Evolutionary conservation across 2,888 invertebrate genomes (phyloP).

Genomic region (Lycocerus yunnanus): DNA sequence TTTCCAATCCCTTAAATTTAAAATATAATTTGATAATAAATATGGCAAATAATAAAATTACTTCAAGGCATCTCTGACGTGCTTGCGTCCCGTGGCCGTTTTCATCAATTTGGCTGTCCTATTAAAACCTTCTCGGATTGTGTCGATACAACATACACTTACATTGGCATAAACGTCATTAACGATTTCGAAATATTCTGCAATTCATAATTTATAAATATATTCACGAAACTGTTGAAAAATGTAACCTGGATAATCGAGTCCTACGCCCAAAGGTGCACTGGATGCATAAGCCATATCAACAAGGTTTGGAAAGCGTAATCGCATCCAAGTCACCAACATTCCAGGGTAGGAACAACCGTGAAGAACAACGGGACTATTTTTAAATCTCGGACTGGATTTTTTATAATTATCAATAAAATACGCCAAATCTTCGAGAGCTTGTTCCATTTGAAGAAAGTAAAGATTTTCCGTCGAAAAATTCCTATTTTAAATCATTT

Average conservation of each 20-base stretch:
- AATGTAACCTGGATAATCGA: conserved; percentile 1
- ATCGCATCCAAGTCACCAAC: conserved; percentile 64
- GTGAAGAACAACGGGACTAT: conserved; percentile 51
- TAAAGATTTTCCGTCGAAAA: neutral
- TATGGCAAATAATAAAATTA: neutral
- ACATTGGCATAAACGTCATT: conserved; percentile 19
- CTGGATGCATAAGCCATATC: conserved; percentile 63
- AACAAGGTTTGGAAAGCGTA: conserved; percentile 63
- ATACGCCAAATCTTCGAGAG: neutral
- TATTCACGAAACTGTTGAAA: no score
- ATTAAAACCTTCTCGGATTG: conserved; percentile 12
- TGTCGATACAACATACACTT: conserved; percentile 8
- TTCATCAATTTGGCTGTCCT: neutral
- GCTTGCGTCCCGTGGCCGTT: conserved; percentile 5
- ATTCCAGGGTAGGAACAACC: conserved; percentile 66
- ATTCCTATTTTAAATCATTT: no score
- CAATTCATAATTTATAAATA: no score
- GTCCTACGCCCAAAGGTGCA: conserved; percentile 53
- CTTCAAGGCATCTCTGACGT: conserved; percentile 9
- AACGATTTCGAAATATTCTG: conserved; percentile 16
- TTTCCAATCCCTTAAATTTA: neutral
- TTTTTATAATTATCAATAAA: neutral
- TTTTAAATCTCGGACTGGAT: neutral
- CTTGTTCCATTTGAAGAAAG: neutral
- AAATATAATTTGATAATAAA: no score